Percentiles rank a stretch among this genome's conserved stretches.
Conservation (phyloP, 1,140 invertebrate genomes). For the Lepidostoma basale region DNA sequence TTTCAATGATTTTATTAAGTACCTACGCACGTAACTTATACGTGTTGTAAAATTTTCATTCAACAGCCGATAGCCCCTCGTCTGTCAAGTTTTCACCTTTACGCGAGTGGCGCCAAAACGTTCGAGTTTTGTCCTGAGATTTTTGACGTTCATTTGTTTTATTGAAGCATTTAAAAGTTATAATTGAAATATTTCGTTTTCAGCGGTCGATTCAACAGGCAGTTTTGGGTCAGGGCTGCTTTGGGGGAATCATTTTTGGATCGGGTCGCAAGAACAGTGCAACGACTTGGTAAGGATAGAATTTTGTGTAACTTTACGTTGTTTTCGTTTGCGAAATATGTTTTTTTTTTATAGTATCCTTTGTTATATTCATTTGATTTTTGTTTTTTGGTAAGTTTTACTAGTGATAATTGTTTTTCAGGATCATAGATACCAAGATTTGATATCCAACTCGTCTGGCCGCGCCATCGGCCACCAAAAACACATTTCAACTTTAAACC, state of each 20-base stretch:
- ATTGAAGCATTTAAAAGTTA: no score
- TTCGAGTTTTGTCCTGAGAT: no score
- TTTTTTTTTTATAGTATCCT: neutral
- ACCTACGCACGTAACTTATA: no score
- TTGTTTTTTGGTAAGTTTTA: neutral
- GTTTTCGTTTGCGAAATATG: neutral
- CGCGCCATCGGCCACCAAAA: conserved; percentile 24
- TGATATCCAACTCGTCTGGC: conserved; percentile 23
- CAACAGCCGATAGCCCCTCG: no score
- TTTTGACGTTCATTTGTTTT: no score
- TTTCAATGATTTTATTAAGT: no score
- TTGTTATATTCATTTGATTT: neutral
- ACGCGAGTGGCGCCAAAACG: no score
- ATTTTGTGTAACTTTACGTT: neutral
- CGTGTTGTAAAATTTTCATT: no score
- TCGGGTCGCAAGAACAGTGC: conserved; percentile 51
- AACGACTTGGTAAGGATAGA: conserved; percentile 37
- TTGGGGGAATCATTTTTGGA: conserved; percentile 52
- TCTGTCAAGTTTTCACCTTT: no score
- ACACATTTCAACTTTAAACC: conserved; percentile 33
- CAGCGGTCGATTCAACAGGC: conserved; percentile 54
- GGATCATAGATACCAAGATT: conserved; percentile 33
- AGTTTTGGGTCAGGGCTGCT: conserved; percentile 49
- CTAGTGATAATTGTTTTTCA: conserved; percentile 4
- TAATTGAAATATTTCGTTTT: no score